Evolutionary conservation across 30 jellyfish, hydroid and myxozoan genomes (phyloP).

Genomic region (Hydractinia symbiolongicarpus): DNA sequence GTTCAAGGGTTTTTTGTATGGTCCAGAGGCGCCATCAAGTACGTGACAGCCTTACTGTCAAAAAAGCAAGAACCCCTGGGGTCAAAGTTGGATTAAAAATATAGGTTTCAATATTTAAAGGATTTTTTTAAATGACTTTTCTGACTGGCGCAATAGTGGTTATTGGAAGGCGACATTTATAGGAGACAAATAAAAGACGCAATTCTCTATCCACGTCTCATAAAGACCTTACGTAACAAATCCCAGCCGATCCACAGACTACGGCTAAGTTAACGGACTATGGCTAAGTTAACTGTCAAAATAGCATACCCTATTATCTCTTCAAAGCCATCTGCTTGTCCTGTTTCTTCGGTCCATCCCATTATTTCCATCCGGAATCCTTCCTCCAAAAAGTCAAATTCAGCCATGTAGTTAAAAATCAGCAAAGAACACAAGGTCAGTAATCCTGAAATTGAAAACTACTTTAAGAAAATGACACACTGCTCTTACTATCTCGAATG

Average conservation of each 20-base stretch:
- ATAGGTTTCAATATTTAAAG: too few species aligned
- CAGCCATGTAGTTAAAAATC: conserved; percentile 4
- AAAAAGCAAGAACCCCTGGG: too few species aligned
- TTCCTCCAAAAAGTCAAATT: conserved; percentile 8
- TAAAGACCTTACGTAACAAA: background rate
- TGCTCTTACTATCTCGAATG: too few species aligned
- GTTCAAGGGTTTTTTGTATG: too few species aligned
- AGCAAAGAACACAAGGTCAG: background rate
- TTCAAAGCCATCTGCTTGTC: conserved; percentile 1
- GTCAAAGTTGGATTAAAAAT: too few species aligned
- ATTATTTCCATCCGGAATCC: conserved; percentile 10
- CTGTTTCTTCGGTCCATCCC: conserved; percentile 29
- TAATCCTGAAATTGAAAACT: background rate
- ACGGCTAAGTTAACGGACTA: background rate
- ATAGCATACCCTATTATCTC: conserved; percentile 12
- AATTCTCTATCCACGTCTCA: background rate
- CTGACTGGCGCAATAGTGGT: too few species aligned
- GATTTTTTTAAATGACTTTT: too few species aligned
- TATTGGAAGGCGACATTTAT: too few species aligned
- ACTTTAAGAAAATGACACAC: too few species aligned
- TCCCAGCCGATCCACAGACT: background rate
- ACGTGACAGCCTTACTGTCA: too few species aligned
- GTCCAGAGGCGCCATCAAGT: too few species aligned
- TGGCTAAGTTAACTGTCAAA: background rate
- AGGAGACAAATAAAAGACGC: too few species aligned